phyloP scores from a whole-genome alignment of 2,888 invertebrate genomes.

The Endomychus coccineus region DNA sequence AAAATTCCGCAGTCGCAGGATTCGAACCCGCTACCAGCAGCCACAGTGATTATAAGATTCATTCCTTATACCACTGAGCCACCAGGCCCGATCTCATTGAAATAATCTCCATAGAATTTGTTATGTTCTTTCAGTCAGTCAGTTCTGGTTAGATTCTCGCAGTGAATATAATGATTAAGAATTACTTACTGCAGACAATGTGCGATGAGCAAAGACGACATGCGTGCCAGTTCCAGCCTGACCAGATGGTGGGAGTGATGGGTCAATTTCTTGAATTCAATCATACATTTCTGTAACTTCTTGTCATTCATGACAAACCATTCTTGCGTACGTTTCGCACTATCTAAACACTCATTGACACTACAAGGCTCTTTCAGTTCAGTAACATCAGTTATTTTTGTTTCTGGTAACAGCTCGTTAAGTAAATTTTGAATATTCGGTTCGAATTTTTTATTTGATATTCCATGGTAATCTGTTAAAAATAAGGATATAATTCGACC shows the following conservation, averaged over 20 bases:
- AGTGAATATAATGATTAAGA: not conserved
- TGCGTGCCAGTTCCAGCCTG: slow-evolving; percentile 54
- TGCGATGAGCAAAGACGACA: slow-evolving; percentile 50
- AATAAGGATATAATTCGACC: slow-evolving; percentile 43
- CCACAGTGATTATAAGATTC: too few species aligned
- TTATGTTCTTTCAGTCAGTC: too few species aligned
- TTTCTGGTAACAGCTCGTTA: not conserved
- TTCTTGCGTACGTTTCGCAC: slow-evolving; percentile 45
- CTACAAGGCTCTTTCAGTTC: too few species aligned
- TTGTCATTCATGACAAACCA: slow-evolving; percentile 55
- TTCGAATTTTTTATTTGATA: slow-evolving; percentile 20
- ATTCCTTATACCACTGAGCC: too few species aligned
- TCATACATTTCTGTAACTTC: slow-evolving; percentile 49
- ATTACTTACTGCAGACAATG: slow-evolving; percentile 52
- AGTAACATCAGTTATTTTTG: not conserved
- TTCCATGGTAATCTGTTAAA: slow-evolving; percentile 41
- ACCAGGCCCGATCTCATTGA: too few species aligned
- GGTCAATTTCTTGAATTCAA: slow-evolving; percentile 48
- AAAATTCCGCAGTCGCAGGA: too few species aligned
- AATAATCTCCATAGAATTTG: too few species aligned
- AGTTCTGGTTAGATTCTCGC: too few species aligned
- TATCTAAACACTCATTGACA: too few species aligned
- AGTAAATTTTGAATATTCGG: not conserved
- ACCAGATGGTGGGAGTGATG: slow-evolving; percentile 56
- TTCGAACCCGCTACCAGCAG: too few species aligned